Evolutionary conservation across 2,113 vertebrate species (phyloP).

Genomic region (Rhinoderma darwinii): DNA sequence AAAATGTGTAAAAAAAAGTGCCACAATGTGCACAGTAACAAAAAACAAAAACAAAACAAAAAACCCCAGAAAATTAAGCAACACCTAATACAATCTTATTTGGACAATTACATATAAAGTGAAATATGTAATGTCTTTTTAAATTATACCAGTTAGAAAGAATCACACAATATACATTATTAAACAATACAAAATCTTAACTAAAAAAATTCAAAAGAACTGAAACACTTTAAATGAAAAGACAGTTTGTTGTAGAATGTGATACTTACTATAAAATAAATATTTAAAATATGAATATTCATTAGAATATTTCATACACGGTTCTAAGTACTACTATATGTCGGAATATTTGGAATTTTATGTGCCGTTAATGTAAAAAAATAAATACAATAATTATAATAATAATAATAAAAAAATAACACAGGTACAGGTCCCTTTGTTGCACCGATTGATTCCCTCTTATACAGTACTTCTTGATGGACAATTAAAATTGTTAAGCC

Average conservation of each 20-base stretch:
- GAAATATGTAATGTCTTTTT: neutral
- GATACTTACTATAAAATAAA: conserved; percentile 18
- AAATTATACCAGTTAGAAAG: neutral
- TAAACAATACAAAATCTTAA: neutral
- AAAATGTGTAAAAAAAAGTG: conserved; percentile 51
- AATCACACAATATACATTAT: neutral
- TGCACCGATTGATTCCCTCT: neutral
- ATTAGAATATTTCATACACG: neutral
- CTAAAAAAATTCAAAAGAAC: neutral
- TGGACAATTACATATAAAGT: conserved; percentile 14
- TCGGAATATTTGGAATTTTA: neutral
- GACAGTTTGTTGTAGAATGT: conserved; percentile 59
- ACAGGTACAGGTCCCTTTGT: conserved; percentile 20
- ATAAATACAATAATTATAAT: conserved; percentile 8
- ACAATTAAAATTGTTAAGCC: neutral
- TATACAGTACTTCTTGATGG: neutral
- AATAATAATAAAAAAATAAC: neutral
- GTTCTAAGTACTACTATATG: neutral
- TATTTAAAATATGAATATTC: conserved; percentile 4
- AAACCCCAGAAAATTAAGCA: conserved; percentile 30
- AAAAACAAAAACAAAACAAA: conserved; percentile 39
- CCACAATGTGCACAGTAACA: conserved; percentile 43
- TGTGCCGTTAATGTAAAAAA: neutral
- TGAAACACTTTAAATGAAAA: conserved; percentile 46
- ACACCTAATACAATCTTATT: conserved; percentile 1